Conservation (phyloP, 1,140 invertebrate genomes). For the Portunus trituberculatus region DNA sequence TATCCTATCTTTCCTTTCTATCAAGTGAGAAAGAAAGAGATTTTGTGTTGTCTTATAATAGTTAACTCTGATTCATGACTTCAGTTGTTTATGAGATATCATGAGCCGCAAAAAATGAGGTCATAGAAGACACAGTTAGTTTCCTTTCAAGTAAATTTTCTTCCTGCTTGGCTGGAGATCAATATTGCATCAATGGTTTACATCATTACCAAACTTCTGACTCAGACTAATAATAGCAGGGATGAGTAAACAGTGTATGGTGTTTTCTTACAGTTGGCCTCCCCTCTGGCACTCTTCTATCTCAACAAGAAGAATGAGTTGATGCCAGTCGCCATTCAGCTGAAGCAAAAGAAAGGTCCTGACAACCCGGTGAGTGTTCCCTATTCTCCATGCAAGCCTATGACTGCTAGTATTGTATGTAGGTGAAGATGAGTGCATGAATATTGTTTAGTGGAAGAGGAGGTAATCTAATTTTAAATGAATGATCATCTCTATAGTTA, state of each 20-base stretch:
- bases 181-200: not conserved
- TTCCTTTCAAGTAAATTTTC: not conserved
- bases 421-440: not conserved
- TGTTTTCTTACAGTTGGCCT: conserved; percentile 80
- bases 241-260: too few species aligned
- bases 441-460: too few species aligned
- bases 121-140: not conserved
- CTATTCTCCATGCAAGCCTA: too few species aligned
- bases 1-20: too few species aligned
- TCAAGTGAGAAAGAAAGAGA: too few species aligned
- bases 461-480: too few species aligned
- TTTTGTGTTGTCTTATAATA: too few species aligned
- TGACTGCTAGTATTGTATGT: not conserved
- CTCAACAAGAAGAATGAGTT: conserved; percentile 80
- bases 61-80: too few species aligned
- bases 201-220: not conserved
- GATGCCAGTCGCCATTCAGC: conserved; percentile 82
- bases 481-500: too few species aligned
- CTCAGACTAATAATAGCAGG: not conserved
- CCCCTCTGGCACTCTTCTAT: conserved; percentile 82
- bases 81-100: too few species aligned
- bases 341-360: conserved; percentile 80
- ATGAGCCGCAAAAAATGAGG: too few species aligned
- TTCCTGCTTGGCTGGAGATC: too few species aligned
- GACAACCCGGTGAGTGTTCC: conserved; percentile 81